These are phyloP conservation scores for Spodoptera exigua DNA, from an alignment of 2,888 invertebrate species.

Conservation along the genomic window DNA sequence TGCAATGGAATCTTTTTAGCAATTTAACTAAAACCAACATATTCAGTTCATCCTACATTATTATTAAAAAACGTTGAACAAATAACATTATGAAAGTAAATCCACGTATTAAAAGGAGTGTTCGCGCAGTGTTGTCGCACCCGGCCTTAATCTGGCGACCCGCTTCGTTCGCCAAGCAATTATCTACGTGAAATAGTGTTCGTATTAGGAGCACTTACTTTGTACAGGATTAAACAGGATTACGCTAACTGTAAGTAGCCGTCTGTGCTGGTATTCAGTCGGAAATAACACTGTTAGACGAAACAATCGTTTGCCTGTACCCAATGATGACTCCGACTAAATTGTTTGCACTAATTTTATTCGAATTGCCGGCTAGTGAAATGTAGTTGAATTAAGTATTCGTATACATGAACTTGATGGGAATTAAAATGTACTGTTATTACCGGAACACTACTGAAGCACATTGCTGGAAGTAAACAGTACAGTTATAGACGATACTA, in stretches of 20 bases:
- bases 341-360: constrained; percentile 57
- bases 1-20: constrained; percentile 17
- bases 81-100: constrained; percentile 58
- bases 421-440: constrained; percentile 44
- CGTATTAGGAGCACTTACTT: constrained; percentile 84
- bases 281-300: constrained; percentile 67
- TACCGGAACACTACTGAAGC: constrained; percentile 20
- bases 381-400: constrained; percentile 43
- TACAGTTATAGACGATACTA: constrained; percentile 27
- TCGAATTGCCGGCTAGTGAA: constrained; percentile 38
- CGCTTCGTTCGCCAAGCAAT: constrained; percentile 80
- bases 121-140: constrained; percentile 66
- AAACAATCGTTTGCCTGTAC: constrained; percentile 54
- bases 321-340: constrained; percentile 33
- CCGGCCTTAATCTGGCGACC: constrained; percentile 72
- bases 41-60: constrained; percentile 37
- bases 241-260: constrained; percentile 80
- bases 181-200: constrained; percentile 86
- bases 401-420: constrained; percentile 40
- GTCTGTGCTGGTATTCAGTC: constrained; percentile 67
- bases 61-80: constrained; percentile 52
- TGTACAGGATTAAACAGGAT: constrained; percentile 81
- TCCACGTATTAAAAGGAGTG: constrained; percentile 66
- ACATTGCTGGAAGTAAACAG: constrained; percentile 24
- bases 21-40: constrained; percentile 29